Base-by-base conservation (phyloP, 2,113 vertebrate species). In the Zosterops hypoxanthus region DNA sequence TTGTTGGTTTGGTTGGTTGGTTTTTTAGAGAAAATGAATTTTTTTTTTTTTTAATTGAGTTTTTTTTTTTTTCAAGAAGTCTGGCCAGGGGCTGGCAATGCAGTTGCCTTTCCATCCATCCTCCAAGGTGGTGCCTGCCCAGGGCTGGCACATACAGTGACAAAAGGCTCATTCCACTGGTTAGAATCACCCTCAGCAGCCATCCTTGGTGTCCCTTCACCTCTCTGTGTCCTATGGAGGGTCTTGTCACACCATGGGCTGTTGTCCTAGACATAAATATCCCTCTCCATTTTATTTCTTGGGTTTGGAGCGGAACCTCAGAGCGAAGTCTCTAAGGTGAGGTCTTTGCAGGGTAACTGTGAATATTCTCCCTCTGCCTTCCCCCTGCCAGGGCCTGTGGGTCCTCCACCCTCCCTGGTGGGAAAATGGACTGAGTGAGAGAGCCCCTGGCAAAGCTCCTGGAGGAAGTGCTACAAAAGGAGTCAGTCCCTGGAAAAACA, bases 121-220 rank as follows among this genome's bases (percentile, higher is more conserved):
- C 3, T 8, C 12, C 4, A 0, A 31, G 13, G 29, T 24, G 0
- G 0, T 57, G 31, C 14, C 36, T 78, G 50, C 49, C 78, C 44
- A 55, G 64, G 7, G 22, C 0, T 14, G 26, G 23, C 39, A 39
- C 6, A 1, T 26, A 28, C 56, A 63, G 71, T 19, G 52, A 8
- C 50, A 65, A 24, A 8, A 26, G 21, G 14, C 17, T 34, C 46
- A 12, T 17, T 60, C 29, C 57, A 2, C 22, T 28, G 23, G 11
- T n/a, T 28, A 12, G 47, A 5, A 18, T 24, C 77, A 25, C 44
- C 36, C 68, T 71, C 81, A 72, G 64, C 81, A 72, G 64, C 41
- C 57, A 26, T 10, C 0, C 0, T 0, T 28, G 42, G 10, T 41
- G 60, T 36, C 47, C 41, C 15, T 75, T 16, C 29, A 9, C 29